A percentile compares a stretch with the other conserved stretches of the same genome.
Evolutionary conservation across 1,140 invertebrate genomes (phyloP).

Genomic region (Olivierus martensii): DNA sequence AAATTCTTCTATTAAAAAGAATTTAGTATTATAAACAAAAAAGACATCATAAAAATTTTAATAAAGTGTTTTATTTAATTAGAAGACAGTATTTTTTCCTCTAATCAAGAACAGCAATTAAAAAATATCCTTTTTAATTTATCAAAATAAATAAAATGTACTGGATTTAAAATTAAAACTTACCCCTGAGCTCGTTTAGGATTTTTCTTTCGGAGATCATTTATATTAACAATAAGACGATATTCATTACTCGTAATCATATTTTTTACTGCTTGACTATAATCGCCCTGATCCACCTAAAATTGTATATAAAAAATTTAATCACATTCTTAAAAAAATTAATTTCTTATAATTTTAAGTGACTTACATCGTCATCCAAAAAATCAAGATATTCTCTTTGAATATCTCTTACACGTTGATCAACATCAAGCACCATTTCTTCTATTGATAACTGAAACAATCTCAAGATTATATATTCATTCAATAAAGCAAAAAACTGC

Average conservation of each 20-base stretch:
- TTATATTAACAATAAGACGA: constrained; percentile 81
- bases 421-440: constrained; percentile 9
- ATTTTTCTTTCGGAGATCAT: constrained; percentile 84
- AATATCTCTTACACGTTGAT: constrained; percentile 40
- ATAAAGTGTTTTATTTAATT: too few relatives aligned
- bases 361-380: constrained; percentile 63
- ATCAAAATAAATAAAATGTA: too few relatives aligned
- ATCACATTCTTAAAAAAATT: constrained; percentile 5
- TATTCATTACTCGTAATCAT: constrained; percentile 73
- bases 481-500: too few relatives aligned
- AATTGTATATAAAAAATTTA: constrained; percentile 18
- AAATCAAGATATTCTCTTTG: constrained; percentile 88
- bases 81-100: too few relatives aligned
- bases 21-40: too few relatives aligned
- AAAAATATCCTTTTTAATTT: too few relatives aligned
- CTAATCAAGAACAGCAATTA: too few relatives aligned
- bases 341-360: not conserved
- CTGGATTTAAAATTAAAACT: constrained; percentile 14
- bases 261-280: constrained; percentile 66
- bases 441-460: too few relatives aligned
- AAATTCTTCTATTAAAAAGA: too few relatives aligned
- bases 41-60: too few relatives aligned
- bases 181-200: constrained; percentile 49
- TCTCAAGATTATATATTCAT: too few relatives aligned
- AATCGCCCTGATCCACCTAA: constrained; percentile 77